Base-by-base conservation (phyloP, 37 sponge, comb jelly and placozoan genomes). In the Theonella swinhoei region DNA sequence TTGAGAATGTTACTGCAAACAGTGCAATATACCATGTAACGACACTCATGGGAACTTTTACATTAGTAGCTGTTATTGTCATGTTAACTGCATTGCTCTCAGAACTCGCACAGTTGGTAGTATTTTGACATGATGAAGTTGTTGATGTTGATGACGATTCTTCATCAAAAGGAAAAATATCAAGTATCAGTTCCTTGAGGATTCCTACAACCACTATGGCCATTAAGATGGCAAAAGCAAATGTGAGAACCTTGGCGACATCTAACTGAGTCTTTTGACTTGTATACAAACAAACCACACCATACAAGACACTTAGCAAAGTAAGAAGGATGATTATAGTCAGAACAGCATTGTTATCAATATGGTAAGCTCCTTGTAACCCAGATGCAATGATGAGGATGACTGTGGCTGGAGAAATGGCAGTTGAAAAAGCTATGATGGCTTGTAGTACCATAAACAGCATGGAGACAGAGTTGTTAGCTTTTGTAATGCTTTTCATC, bases 381-480 rank as follows among this genome's bases (percentile, higher is more conserved):
- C 96, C 96, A 8, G 88, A 71, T 3, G 90, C 70, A 38, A 95
- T 85, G 22, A 95, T 76, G 0, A 95, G 76, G 47, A 92, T 92
- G 26, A 95, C 93, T 60, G 96, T 89, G 4, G 92, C 92, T 0
- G 96, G 96, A 17, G 88, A 74, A 42, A 95, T 87, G 31, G 82
- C 79, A 1, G 93, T 95, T 0, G 90, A 92, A 71, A 92, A 83
- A 37, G 91, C 61, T 36, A 92, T 78, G 42, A 89, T 26, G 25
- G 87, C 71, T 67, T 95, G 85, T 54, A 90, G 92, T n/a, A 95
- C 8, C 25, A 95, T 83, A 80, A 95, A 95, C 24, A 86, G 28
- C 20, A 82, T 63, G 11, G 82, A 78, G 47, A 95, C 77, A 28
- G 88, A 76, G 42, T 92, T 80, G 58, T 92, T 95, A 4, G 63